Percentiles rank a stretch among this genome's conserved stretches.
These are phyloP conservation scores for Asteroscopus sphinx DNA, from an alignment of 2,888 invertebrate genomes.

Conservation along the genomic window DNA sequence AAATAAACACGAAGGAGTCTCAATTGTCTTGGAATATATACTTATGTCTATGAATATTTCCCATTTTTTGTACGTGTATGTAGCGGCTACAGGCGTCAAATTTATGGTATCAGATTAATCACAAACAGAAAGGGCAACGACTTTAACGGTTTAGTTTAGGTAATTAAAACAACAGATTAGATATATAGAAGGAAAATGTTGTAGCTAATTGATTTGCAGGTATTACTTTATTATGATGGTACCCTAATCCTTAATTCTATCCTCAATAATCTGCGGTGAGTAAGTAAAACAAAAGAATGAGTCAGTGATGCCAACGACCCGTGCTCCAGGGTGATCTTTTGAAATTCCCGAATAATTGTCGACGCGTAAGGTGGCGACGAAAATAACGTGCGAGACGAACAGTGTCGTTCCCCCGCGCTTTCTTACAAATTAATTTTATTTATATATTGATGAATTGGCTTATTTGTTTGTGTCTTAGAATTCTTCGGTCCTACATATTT, in stretches of 20 bases:
- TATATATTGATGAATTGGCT: constrained; percentile 85
- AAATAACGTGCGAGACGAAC: constrained; percentile 81
- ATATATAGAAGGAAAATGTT: background rate
- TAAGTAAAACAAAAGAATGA: constrained; percentile 86
- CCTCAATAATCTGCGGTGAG: constrained; percentile 61
- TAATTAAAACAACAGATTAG: constrained; percentile 33
- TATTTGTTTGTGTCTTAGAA: constrained; percentile 73
- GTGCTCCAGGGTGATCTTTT: constrained; percentile 86
- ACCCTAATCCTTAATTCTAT: constrained; percentile 57
- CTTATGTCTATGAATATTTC: constrained; percentile 37
- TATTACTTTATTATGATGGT: constrained; percentile 33
- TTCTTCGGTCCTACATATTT: constrained; percentile 35
- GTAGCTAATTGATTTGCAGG: constrained; percentile 37
- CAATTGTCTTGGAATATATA: constrained; percentile 34
- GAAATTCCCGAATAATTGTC: constrained; percentile 89
- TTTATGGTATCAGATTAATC: constrained; percentile 41
- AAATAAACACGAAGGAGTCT: constrained; percentile 5
- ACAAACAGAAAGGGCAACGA: constrained; percentile 41
- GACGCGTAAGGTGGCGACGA: constrained; percentile 85
- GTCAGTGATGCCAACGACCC: constrained; percentile 85
- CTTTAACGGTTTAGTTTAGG: constrained; percentile 33
- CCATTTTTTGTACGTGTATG: constrained; percentile 39
- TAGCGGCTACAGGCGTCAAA: constrained; percentile 7
- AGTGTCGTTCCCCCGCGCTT: constrained; percentile 79
- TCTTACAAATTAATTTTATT: constrained; percentile 85